Evolutionary conservation across 2,888 invertebrate species (phyloP), one percentile per base, ranked within the genome.

Genomic region (Stenoptilia bipunctidactyla): DNA sequence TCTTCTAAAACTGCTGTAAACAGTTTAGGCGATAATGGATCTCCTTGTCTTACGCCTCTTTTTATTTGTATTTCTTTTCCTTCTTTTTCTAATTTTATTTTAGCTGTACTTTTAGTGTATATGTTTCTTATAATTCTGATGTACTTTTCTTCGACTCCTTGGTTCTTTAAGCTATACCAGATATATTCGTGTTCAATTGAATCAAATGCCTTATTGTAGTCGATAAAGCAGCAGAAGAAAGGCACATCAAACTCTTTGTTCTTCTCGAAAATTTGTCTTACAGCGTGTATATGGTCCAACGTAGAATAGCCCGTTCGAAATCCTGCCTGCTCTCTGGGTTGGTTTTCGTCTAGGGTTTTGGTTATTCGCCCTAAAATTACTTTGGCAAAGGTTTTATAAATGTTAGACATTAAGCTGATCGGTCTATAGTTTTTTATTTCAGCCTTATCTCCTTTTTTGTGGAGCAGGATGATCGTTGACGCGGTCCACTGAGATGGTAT

Each of bases 271-370:
- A 38, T 13, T 14, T 38, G 38, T 27, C 14, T 38, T 1, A 42
- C 25, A 33, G 8, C 20, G n/a, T 44, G 38, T 3, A 44, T 41
- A 27, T 41, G 41, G 13, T 41, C 40, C 27, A 40, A 14, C 15
- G 39, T 45, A 15, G 45, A 43, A 13, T 40, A 45, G 1, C 15
- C 13, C 33, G 36, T 40, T 1, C 41, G 35, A 12, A 41, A 43
- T 8, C 46, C 42, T 14, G 42, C 40, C 42, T 44, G 40, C 36
- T 43, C 38, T 1, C 37, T 14, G 13, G 44, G 41, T 30, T 44
- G 38, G n/a, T 45, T 27, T 38, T 46, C 42, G 12, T 44, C 42
- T 14, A 46, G 33, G 12, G 35, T 40, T 1, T 14, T 39, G 2
- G 41, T 37, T 42, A 45, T 40, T 27, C 40, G 4, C n/a, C 13